phyloP scores from a whole-genome alignment of 2,113 vertebrate species.

The Semnornis frantzii region DNA sequence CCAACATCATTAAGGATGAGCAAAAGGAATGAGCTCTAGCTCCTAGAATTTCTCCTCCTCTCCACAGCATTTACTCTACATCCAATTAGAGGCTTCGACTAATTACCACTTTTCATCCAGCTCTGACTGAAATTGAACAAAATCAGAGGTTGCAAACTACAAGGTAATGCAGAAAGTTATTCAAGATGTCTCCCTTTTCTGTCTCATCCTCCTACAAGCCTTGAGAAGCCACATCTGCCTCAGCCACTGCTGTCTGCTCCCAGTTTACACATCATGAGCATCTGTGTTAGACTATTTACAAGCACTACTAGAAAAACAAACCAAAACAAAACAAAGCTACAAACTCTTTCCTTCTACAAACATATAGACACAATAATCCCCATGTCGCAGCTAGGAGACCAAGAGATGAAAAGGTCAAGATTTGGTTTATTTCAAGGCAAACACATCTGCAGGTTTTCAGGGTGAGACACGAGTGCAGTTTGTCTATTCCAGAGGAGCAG shows the following conservation, averaged over 20 bases:
- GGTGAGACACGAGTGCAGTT: neutral
- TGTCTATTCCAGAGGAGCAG: neutral
- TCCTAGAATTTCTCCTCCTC: conserved; percentile 6
- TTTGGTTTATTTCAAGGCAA: neutral
- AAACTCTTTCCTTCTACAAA: neutral
- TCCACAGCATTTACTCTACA: neutral
- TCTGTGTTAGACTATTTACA: neutral
- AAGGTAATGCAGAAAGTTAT: conserved; percentile 50
- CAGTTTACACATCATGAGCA: neutral
- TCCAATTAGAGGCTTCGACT: conserved; percentile 4
- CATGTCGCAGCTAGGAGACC: neutral
- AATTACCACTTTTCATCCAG: conserved; percentile 7
- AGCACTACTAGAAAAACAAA: neutral
- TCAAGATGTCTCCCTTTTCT: neutral
- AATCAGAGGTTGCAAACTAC: neutral
- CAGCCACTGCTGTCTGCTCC: neutral
- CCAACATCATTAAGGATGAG: neutral
- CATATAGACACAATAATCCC: neutral
- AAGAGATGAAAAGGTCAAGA: conserved; percentile 22
- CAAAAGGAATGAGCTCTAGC: neutral
- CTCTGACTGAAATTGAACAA: neutral
- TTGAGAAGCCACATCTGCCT: neutral
- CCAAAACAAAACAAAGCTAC: neutral
- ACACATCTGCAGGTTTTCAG: neutral
- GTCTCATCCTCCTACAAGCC: neutral